Conservation (phyloP, 2,113 vertebrate species). For the Oreochromis niloticus region DNA sequence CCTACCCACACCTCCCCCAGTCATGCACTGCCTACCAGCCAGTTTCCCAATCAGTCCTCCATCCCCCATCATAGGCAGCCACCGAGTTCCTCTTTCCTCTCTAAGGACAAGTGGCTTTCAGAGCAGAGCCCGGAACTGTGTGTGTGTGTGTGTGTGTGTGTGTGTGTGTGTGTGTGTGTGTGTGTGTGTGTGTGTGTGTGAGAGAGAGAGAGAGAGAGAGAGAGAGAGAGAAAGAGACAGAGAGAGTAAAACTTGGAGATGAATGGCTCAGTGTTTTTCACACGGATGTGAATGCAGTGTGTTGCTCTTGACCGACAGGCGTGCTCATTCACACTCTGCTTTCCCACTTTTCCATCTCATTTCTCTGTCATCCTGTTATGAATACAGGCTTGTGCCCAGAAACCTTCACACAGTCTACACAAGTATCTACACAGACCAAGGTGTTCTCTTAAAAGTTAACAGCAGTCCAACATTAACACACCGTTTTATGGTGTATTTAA, state of each 20-base stretch:
- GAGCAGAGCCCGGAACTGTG: neutral
- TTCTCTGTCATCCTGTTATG: constrained; percentile 11
- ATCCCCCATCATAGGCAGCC: neutral
- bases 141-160: neutral
- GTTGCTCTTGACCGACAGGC: constrained; percentile 48
- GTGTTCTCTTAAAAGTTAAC: neutral
- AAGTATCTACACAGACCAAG: neutral
- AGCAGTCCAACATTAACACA: neutral
- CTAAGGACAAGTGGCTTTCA: constrained; percentile 35
- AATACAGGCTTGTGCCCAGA: constrained; percentile 37
- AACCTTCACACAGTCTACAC: neutral
- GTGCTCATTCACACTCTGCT: constrained; percentile 50
- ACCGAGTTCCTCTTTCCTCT: neutral
- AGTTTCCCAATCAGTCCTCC: neutral
- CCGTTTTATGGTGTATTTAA: neutral
- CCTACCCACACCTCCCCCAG: constrained; percentile 12
- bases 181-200: neutral
- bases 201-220: no score
- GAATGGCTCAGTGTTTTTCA: constrained; percentile 65
- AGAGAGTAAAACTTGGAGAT: neutral
- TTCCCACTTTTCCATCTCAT: constrained; percentile 36
- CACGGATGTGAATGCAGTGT: constrained; percentile 36
- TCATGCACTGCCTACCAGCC: neutral
- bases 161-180: neutral
- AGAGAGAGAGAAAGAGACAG: neutral